Conservation (phyloP, 2,888 invertebrate genomes). For the Hesperia comma region DNA sequence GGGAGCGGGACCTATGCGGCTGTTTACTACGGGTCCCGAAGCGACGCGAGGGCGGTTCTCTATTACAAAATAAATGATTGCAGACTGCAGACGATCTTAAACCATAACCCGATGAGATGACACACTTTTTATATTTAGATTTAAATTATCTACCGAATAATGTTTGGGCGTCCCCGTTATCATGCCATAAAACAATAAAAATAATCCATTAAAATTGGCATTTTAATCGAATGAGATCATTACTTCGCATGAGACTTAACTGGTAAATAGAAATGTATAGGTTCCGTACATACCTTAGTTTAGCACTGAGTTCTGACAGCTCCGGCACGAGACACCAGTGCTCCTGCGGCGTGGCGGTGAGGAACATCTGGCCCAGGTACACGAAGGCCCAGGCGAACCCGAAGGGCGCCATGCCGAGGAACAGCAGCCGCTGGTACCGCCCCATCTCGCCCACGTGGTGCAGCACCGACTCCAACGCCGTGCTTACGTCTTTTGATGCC, state of each 20-base stretch:
- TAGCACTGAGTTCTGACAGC: conserved; percentile 58
- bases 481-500: conserved; percentile 49
- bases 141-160: background rate
- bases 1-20: too few relatives aligned
- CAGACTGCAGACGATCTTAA: too few relatives aligned
- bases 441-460: conserved; percentile 70
- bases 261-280: too few relatives aligned
- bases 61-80: too few relatives aligned
- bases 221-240: too few relatives aligned
- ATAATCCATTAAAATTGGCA: too few relatives aligned
- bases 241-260: too few relatives aligned
- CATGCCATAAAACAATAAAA: background rate
- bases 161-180: conserved; percentile 4
- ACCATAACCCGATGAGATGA: too few relatives aligned
- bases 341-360: conserved; percentile 67
- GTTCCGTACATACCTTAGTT: conserved; percentile 56
- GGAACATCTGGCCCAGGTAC: conserved; percentile 76
- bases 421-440: conserved; percentile 68
- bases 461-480: conserved; percentile 64
- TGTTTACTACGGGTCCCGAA: too few relatives aligned
- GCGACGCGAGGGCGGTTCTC: too few relatives aligned
- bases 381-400: conserved; percentile 72
- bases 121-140: too few relatives aligned
- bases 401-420: conserved; percentile 68
- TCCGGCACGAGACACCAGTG: conserved; percentile 74